A percentile compares a stretch with the other conserved stretches of the same genome.
These are phyloP conservation scores for Linurgus olivaceus DNA, from an alignment of 2,797 vertebrate species.

Conservation along the genomic window DNA sequence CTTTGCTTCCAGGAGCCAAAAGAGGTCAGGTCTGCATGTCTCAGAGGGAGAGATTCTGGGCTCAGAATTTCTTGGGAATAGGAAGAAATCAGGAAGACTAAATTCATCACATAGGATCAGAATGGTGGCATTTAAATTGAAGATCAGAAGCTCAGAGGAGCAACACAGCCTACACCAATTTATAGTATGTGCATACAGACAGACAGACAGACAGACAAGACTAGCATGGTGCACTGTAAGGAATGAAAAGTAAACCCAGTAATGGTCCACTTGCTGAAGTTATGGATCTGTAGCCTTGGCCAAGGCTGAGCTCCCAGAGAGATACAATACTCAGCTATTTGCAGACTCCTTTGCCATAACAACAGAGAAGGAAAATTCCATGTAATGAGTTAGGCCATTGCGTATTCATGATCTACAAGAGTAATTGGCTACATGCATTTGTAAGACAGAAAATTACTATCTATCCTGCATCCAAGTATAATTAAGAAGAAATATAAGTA, in stretches of 20 bases:
- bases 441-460: constrained; percentile 29
- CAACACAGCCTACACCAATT: neutral
- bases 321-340: neutral
- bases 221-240: neutral
- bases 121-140: neutral
- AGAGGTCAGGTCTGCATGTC: neutral
- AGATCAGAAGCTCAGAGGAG: neutral
- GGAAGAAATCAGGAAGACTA: neutral
- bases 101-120: neutral
- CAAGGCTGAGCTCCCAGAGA: neutral
- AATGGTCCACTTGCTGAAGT: neutral
- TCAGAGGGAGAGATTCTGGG: neutral
- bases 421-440: constrained; percentile 16
- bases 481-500: constrained; percentile 35
- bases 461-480: constrained; percentile 32
- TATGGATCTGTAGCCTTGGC: neutral
- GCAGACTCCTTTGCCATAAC: neutral
- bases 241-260: neutral
- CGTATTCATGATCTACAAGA: constrained; percentile 11
- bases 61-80: neutral
- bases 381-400: constrained; percentile 8
- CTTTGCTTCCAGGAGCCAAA: neutral
- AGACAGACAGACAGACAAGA: neutral
- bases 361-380: constrained; percentile 26
- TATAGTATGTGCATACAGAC: too few relatives aligned